phyloP scores from a whole-genome alignment of 2,797 vertebrate species.

The Acrossocheilus wenchowensis region DNA sequence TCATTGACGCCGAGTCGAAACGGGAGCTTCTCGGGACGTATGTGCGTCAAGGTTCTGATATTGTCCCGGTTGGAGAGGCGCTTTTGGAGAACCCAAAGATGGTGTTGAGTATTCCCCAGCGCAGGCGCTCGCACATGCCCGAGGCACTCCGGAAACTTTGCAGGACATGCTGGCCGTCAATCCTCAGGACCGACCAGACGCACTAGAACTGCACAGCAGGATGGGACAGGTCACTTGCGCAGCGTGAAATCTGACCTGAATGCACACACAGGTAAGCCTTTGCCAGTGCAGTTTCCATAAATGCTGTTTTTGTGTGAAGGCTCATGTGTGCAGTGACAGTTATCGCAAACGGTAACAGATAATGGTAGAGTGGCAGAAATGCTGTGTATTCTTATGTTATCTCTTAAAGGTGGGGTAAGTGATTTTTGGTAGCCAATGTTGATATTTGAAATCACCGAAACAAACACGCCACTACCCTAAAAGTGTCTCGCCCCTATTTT shows the following conservation, averaged over 20 bases:
- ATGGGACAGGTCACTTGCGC: constrained; percentile 92
- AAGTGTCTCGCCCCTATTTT: too few relatives aligned
- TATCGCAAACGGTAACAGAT: background rate
- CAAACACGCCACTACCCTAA: too few relatives aligned
- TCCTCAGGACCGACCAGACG: constrained; percentile 93
- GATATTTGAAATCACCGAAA: too few relatives aligned
- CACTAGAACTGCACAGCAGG: constrained; percentile 90
- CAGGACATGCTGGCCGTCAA: constrained; percentile 96
- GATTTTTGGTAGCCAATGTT: too few relatives aligned
- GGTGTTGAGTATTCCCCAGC: constrained; percentile 95
- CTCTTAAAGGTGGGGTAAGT: background rate
- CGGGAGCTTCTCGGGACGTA: constrained; percentile 94
- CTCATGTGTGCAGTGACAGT: background rate
- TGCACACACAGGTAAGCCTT: constrained; percentile 48
- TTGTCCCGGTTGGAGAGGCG: constrained; percentile 94
- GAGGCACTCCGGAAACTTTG: constrained; percentile 90
- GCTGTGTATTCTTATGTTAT: background rate
- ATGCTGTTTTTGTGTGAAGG: background rate
- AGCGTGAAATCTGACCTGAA: constrained; percentile 75
- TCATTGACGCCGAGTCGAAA: constrained; percentile 93
- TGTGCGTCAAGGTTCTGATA: constrained; percentile 89
- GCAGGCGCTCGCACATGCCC: constrained; percentile 92
- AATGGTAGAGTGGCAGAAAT: background rate
- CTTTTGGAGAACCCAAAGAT: constrained; percentile 98
- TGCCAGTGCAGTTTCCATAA: background rate